phyloP scores from a whole-genome alignment of 2,888 invertebrate species.

The Rugalucina vietnamica region DNA sequence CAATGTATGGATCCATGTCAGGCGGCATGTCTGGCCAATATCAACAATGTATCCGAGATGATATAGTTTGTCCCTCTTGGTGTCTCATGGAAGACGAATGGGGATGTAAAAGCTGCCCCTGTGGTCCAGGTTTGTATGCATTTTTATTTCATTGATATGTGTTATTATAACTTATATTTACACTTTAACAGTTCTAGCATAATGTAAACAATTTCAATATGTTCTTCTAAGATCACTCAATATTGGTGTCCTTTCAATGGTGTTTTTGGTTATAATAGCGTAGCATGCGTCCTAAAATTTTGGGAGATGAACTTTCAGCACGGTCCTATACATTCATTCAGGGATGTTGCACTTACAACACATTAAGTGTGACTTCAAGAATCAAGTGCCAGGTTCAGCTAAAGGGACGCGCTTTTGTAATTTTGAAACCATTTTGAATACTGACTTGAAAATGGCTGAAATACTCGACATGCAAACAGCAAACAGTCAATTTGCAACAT shows the following conservation, averaged over 20 bases:
- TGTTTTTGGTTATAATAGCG: no score
- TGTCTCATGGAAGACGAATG: constrained; percentile 59
- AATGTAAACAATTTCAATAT: neutral
- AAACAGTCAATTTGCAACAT: no score
- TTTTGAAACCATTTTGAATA: no score
- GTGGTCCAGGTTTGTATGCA: constrained; percentile 39
- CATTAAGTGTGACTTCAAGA: no score
- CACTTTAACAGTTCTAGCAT: neutral
- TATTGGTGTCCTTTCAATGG: neutral
- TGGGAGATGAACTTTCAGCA: no score
- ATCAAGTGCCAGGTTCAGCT: no score
- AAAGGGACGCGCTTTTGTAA: no score
- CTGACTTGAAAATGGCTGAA: no score
- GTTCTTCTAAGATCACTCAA: neutral
- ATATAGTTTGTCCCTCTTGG: constrained; percentile 50
- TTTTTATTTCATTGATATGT: neutral
- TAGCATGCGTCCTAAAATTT: no score
- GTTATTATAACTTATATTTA: neutral
- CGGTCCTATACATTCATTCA: no score
- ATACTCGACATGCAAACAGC: no score
- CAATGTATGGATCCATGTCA: neutral
- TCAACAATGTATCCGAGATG: constrained; percentile 40
- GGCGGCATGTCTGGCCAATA: neutral
- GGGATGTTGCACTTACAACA: no score
- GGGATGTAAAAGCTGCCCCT: constrained; percentile 57